Percentiles rank a stretch among this genome's conserved stretches.
These are phyloP conservation scores for Grammomys surdaster DNA, from an alignment of 2,113 vertebrate genomes.

Conservation along the genomic window DNA sequence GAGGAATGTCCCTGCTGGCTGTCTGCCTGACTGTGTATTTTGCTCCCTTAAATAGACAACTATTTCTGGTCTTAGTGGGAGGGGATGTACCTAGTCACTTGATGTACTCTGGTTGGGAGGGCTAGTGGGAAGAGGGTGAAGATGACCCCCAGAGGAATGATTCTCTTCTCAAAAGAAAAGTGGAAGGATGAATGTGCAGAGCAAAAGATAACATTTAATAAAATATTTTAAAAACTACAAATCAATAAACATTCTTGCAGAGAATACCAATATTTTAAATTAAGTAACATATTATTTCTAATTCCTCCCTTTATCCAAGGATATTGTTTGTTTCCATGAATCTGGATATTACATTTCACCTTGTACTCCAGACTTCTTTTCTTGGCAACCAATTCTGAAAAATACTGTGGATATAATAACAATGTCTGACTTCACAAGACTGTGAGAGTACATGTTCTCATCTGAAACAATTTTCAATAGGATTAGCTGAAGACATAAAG, in stretches of 20 bases:
- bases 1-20: too few species aligned
- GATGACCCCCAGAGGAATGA: too few species aligned
- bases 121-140: too few species aligned
- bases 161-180: too few species aligned
- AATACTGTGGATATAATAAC: not conserved
- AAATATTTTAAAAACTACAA: not conserved
- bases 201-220: not conserved
- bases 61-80: too few species aligned
- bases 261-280: not conserved
- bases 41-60: too few species aligned
- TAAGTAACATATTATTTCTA: not conserved
- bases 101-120: too few species aligned
- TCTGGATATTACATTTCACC: not conserved
- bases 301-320: not conserved
- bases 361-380: not conserved
- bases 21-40: too few species aligned
- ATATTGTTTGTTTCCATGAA: not conserved
- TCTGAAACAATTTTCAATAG: not conserved
- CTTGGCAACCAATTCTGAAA: not conserved
- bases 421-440: not conserved
- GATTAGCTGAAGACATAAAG: not conserved
- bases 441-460: not conserved
- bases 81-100: too few species aligned
- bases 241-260: not conserved
- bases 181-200: too few species aligned